phyloP scores from a whole-genome alignment of 2,888 invertebrate species.

The Cheilosia urbana region DNA sequence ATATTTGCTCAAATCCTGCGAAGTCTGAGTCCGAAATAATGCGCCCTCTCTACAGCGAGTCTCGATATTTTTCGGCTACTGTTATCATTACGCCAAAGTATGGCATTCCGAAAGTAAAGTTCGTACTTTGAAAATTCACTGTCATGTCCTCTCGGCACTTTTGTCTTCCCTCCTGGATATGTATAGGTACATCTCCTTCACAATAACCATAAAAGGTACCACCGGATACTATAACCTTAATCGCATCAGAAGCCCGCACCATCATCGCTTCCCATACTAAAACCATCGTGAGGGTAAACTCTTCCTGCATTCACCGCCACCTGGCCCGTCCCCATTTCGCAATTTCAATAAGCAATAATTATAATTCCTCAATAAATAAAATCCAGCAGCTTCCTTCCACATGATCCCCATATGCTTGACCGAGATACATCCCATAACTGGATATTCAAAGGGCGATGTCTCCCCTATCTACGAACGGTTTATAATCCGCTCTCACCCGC shows the following conservation, averaged over 20 bases:
- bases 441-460: background rate
- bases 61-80: no score
- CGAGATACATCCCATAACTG: constrained; percentile 28
- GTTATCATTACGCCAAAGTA: no score
- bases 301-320: constrained; percentile 4
- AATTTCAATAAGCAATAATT: constrained; percentile 64
- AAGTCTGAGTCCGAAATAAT: no score
- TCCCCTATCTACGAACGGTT: background rate
- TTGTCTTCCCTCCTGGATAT: background rate
- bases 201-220: background rate
- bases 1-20: no score
- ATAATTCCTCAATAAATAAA: constrained; percentile 57
- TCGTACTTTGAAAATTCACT: no score
- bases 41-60: no score
- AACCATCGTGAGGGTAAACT: background rate
- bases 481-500: background rate
- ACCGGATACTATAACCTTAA: background rate
- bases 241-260: background rate
- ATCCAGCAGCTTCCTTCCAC: constrained; percentile 27
- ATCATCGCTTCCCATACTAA: background rate
- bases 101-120: no score
- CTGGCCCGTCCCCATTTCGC: background rate
- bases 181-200: background rate
- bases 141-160: no score
- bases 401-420: constrained; percentile 31